Base-by-base conservation (phyloP, 2,113 vertebrate genomes). In the Indri indri region DNA sequence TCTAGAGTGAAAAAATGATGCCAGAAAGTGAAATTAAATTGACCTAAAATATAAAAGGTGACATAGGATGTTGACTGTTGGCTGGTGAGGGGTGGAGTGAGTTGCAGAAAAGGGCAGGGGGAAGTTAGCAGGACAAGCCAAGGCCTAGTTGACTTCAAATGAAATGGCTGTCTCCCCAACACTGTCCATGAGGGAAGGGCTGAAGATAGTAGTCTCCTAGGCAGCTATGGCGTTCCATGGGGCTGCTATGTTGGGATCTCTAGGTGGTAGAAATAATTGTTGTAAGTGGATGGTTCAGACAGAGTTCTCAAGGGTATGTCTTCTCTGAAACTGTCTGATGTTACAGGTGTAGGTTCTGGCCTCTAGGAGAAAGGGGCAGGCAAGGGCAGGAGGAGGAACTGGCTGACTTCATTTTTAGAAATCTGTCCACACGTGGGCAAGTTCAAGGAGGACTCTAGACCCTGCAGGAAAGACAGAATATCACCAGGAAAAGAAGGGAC, bases 21-120 rank as follows among this genome's bases (percentile, higher is more conserved):
- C 84, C 65, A 88, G 74, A 93, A 68, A 91, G 50, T 82, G 30
- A 88, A 74, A 91, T 70, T 86, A 73, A 80, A 66, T 79, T n/a
- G 61, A 66, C 40, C 59, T 88, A 42, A 88, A 30, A 74, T 90
- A 54, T 70, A 34, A 42, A 76, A 70, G 18, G 42, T 47, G 3
- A 16, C 54, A n/a, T 16, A 81, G 52, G 57, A 80, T 25, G 85
- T 80, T 50, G 70, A 90, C 50, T 50, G 20, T 77, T 95, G 87
- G 23, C 52, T 34, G 42, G 18, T 91, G 59, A 54, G 23, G 50
- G 5, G 11, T 61, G 66, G 25, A 84, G 73, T 74, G 32, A 91
- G 77, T 54, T 63, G 47, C 17, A 47, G 68, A 32, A 88, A 83
- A 54, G 25, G 30, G 18, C 5, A 59, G 20, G 42, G n/a, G 6